Evolutionary conservation across 1,140 invertebrate genomes (phyloP), one percentile per base, ranked within the genome.

Genomic region (Drosophila auraria): DNA sequence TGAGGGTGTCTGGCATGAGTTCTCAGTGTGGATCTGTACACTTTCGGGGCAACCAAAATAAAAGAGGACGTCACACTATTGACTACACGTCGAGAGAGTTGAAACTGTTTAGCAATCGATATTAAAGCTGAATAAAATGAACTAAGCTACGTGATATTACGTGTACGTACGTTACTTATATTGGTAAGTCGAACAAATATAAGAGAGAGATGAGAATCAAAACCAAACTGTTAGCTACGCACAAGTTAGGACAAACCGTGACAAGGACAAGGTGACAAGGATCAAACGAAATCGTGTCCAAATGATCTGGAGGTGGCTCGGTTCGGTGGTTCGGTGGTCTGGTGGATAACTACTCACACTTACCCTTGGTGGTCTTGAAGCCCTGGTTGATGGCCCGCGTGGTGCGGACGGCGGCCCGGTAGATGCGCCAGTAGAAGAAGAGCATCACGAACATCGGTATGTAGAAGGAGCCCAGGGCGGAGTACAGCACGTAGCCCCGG

Each of bases 361-460:
- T 89, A 94, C 96, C 95, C 94, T 98, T 98, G 15, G 98, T 98
- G 42, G 98, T 98, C 68, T 97, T 95, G 92, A 99, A 99, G 61
- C 98, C 95, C 94, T 97, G 97, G 93, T 98, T 98, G 83, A 94
- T 71, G 94, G 89, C 83, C 92, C 94, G 59, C 91, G 94, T 84
- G 93, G 94, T 94, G 72, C 96, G 94, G 0, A 97, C 96, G 3
- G 97, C 96, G 17, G 97, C 97, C 77, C 97, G 96, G 12, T 97
- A 98, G 91, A 98, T 98, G 76, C 97, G 95, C 30, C 96, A 95
- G 87, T 98, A 98, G 20, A 98, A 97, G 87, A 98, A 97, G 8
- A 98, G 94, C 96, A 99, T 98, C n/a, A 98, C 97, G n/a, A 96
- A 94, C 94, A 98, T 96, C 2, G 98, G 98, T 59, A 98, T 95